Base-by-base conservation (phyloP, 2,113 vertebrate species). In the Vulpes ferrilata region DNA sequence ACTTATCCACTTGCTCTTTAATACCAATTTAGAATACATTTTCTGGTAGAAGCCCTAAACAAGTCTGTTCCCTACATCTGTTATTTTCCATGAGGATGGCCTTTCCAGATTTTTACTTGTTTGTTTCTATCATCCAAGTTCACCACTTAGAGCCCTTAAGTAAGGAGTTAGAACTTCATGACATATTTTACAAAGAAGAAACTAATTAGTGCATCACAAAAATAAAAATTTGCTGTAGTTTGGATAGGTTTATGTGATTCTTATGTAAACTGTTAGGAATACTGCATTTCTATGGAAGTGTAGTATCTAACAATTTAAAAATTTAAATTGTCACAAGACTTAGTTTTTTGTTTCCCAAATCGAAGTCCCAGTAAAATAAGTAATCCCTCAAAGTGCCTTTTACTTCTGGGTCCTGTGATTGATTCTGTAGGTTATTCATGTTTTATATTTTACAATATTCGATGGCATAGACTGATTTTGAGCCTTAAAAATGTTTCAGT, bases 401-500 rank as follows among this genome's bases (percentile, higher is more conserved):
- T 76, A 43, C 2, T 91, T 94, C 27, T 95, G 35, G 8, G 16
- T 76, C 25, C 10, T 9, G n/a, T 73, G 69, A 93, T 94, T 94
- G 27, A 94, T 92, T 95, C 86, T 95, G 1, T 69, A 83, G 12
- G 35, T 53, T 95, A 74, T 48, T 93, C 23, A 8, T 90, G 15
- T 55, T 94, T 95, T 88, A 59, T 51, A 71, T 74, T 85, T 84
- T 19, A 88, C 7, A 65, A 13, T 78, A 78, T 81, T 88, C 3
- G 0, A 20, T 95, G 62, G 80, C 17, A 80, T 27, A 82, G 55
- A 81, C 43, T 76, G 51, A 93, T 90, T 76, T 80, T 93, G 20
- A 60, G 7, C 51, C 57, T 59, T 81, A 78, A 71, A 73, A 65
- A 35, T 62, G 30, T 95, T 97, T 93, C 43, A 95, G 23, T 74